phyloP scores from a whole-genome alignment of 2,888 invertebrate genomes.

The Dolomedes plantarius region DNA sequence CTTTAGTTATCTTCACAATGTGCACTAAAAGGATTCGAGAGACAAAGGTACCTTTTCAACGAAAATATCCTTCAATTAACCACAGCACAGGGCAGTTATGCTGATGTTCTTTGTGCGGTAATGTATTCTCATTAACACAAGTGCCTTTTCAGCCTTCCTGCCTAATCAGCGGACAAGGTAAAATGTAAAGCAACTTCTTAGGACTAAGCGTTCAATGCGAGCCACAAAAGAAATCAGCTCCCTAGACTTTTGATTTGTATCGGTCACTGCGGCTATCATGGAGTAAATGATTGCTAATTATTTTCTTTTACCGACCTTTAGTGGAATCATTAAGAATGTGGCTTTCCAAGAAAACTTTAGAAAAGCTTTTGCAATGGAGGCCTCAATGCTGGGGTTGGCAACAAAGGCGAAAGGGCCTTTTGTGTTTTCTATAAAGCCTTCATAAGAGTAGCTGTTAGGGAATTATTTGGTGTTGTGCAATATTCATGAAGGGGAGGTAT shows the following conservation, averaged over 20 bases:
- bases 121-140: constrained; percentile 41
- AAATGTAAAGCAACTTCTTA: constrained; percentile 38
- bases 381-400: no score
- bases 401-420: not conserved
- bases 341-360: not conserved
- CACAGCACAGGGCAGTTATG: not conserved
- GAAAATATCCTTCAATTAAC: constrained; percentile 37
- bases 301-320: constrained; percentile 59
- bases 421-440: not conserved
- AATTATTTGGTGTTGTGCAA: not conserved
- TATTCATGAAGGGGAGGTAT: not conserved
- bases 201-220: not conserved
- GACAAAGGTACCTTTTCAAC: constrained; percentile 11
- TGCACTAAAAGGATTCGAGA: not conserved
- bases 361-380: no score
- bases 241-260: constrained; percentile 44
- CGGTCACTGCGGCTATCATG: constrained; percentile 19
- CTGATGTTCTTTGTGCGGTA: constrained; percentile 26
- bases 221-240: constrained; percentile 1
- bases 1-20: not conserved
- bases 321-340: constrained; percentile 58
- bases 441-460: not conserved
- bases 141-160: constrained; percentile 6
- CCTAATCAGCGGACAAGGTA: not conserved
- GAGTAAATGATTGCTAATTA: constrained; percentile 66